Evolutionary conservation across 2,888 invertebrate species (phyloP).

Genomic region (Hypena proboscidalis): DNA sequence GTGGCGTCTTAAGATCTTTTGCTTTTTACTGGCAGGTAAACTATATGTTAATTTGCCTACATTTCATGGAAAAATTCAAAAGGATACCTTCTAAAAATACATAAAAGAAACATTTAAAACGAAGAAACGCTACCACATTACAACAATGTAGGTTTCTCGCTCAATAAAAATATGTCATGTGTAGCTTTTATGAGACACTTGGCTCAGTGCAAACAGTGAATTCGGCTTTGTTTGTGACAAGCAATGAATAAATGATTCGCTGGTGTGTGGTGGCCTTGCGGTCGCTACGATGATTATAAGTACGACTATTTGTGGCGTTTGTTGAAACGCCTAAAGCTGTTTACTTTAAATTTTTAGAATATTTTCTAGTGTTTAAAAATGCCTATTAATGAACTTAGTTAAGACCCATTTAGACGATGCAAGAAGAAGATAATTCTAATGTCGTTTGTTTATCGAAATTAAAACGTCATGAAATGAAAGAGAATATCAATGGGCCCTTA

Average conservation of each 20-base stretch:
- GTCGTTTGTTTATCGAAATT: too few relatives aligned
- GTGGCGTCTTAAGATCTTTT: too few relatives aligned
- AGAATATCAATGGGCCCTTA: too few relatives aligned
- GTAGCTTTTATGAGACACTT: conserved; percentile 30
- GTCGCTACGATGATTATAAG: conserved; percentile 16
- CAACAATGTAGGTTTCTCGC: not conserved
- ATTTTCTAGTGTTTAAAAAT: too few relatives aligned
- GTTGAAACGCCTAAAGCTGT: too few relatives aligned
- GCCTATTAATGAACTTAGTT: too few relatives aligned
- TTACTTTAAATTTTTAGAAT: too few relatives aligned
- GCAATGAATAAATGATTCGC: conserved; percentile 57
- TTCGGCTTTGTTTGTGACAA: conserved; percentile 51
- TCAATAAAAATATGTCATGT: conserved; percentile 34
- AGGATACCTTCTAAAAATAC: conserved; percentile 1
- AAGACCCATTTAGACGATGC: too few relatives aligned
- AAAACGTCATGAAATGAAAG: too few relatives aligned
- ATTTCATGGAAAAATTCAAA: not conserved
- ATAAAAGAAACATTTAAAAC: conserved; percentile 16
- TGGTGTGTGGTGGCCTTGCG: conserved; percentile 25
- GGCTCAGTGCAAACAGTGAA: conserved; percentile 48
- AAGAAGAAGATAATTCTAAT: too few relatives aligned
- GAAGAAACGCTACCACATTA: conserved; percentile 17
- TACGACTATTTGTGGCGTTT: conserved; percentile 29
- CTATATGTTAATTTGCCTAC: too few relatives aligned
- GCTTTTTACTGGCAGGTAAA: too few relatives aligned